Evolutionary conservation across 2,888 invertebrate genomes (phyloP).

Genomic region (Scrobipalpa costella): DNA sequence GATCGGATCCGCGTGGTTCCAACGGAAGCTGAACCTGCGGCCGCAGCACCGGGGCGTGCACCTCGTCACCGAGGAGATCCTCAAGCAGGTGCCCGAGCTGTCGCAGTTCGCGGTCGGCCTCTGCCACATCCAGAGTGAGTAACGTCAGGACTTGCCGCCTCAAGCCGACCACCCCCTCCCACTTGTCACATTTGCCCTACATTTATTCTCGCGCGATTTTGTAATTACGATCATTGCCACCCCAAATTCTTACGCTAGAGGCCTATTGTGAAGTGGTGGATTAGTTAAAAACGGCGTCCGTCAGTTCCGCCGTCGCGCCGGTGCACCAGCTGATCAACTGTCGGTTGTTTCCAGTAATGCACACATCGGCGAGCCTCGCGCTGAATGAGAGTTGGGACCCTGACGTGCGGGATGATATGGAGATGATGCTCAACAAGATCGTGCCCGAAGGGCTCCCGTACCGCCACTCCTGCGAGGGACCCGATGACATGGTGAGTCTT

Average conservation of each 20-base stretch:
- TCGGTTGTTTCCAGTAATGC: slow-evolving; percentile 89
- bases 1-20: slow-evolving; percentile 98
- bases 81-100: slow-evolving; percentile 96
- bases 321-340: slow-evolving; percentile 57
- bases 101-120: slow-evolving; percentile 96
- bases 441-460: slow-evolving; percentile 98
- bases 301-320: slow-evolving; percentile 13
- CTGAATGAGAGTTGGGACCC: slow-evolving; percentile 99
- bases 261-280: slow-evolving; percentile 30
- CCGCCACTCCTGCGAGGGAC: slow-evolving; percentile 98
- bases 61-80: slow-evolving; percentile 97
- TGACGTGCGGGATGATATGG: slow-evolving; percentile 98
- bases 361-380: slow-evolving; percentile 98
- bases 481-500: slow-evolving; percentile 96
- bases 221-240: slow-evolving; percentile 35
- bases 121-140: slow-evolving; percentile 98
- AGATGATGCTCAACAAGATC: slow-evolving; percentile 99
- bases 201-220: slow-evolving; percentile 48
- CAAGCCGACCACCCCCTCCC: slow-evolving; percentile 57
- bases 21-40: slow-evolving; percentile 97
- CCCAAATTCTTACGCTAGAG: slow-evolving; percentile 31
- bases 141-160: slow-evolving; percentile 64
- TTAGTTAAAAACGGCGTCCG: too few relatives aligned
- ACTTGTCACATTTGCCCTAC: slow-evolving; percentile 60
- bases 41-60: slow-evolving; percentile 98